phyloP scores from a whole-genome alignment of 2,113 vertebrate genomes.

The Dinomys branickii region DNA sequence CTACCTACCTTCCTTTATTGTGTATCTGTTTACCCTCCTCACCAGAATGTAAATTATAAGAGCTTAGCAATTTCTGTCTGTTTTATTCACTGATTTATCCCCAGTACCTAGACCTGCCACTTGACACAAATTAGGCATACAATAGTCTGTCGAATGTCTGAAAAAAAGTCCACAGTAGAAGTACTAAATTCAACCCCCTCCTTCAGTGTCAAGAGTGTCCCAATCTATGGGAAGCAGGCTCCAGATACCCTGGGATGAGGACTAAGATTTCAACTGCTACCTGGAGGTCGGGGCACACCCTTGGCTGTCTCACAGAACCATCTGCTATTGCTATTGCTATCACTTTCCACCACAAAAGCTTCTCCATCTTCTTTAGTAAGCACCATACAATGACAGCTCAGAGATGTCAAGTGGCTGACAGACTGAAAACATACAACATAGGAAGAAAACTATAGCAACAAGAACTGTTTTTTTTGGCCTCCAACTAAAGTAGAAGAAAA shows the following conservation, averaged over 20 bases:
- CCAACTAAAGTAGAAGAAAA: neutral
- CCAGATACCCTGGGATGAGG: neutral
- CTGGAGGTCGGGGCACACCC: neutral
- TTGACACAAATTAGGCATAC: neutral
- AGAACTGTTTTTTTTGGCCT: neutral
- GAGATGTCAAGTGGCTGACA: neutral
- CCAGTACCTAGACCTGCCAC: neutral
- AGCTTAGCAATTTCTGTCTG: neutral
- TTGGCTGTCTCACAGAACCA: neutral
- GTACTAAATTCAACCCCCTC: neutral
- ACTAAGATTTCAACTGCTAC: neutral
- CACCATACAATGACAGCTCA: neutral
- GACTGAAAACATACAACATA: neutral
- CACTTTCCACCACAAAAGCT: conserved; percentile 6
- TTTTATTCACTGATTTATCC: neutral
- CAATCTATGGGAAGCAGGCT: neutral
- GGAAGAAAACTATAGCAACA: conserved; percentile 34
- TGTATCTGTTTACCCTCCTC: neutral
- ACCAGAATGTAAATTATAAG: neutral
- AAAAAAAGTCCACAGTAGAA: neutral
- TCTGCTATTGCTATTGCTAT: neutral
- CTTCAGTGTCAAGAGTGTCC: neutral
- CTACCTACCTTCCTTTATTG: neutral
- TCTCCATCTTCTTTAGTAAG: neutral
- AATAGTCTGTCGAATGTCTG: neutral